Percentiles rank a stretch among this genome's conserved stretches.
phyloP scores from a whole-genome alignment of 2,113 vertebrate genomes.

The Bos indicus region DNA sequence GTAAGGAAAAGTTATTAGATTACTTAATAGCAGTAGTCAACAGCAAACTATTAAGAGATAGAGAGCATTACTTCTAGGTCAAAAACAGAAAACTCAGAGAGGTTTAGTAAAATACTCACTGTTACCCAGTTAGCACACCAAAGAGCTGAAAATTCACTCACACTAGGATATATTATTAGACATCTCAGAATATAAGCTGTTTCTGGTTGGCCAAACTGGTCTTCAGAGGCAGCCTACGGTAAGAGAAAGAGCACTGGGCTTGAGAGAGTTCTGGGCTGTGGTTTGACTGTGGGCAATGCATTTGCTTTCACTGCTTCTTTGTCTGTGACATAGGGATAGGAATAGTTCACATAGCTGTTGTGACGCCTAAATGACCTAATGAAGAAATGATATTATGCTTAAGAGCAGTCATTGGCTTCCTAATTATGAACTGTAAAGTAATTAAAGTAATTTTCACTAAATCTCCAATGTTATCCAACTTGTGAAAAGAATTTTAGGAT shows the following conservation, averaged over 20 bases:
- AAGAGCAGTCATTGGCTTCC: background rate
- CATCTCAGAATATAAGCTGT: background rate
- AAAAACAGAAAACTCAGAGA: background rate
- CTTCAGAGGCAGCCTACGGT: background rate
- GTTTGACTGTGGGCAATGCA: background rate
- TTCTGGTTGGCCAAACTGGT: background rate
- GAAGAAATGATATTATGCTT: background rate
- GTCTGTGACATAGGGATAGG: background rate
- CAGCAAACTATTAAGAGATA: background rate
- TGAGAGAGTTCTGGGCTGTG: background rate
- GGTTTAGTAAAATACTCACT: background rate
- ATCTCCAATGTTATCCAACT: background rate
- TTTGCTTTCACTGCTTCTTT: background rate
- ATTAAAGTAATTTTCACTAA: constrained; percentile 4
- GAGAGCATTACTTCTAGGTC: background rate
- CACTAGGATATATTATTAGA: background rate
- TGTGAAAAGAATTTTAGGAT: background rate
- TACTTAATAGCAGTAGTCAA: background rate
- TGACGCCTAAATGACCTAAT: background rate
- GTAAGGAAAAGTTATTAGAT: background rate
- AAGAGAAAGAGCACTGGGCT: background rate
- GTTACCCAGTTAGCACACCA: background rate
- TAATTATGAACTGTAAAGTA: background rate
- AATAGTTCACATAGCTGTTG: background rate
- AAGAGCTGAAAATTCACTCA: background rate